Evolutionary conservation across 2,888 invertebrate species (phyloP).

Genomic region (Osedax fenrisi): DNA sequence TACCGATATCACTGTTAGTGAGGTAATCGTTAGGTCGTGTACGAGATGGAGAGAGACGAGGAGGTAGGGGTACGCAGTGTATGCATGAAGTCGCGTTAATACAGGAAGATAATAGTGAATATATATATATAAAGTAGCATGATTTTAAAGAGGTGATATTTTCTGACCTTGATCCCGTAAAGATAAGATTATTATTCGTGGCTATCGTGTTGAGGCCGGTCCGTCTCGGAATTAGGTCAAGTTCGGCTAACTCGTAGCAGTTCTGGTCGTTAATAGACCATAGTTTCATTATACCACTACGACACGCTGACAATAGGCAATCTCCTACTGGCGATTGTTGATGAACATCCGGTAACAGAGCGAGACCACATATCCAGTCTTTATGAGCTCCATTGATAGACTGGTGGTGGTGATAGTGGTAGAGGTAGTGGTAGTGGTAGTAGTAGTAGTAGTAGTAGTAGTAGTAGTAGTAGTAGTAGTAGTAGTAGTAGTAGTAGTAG

Average conservation of each 20-base stretch:
- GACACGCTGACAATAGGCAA: slow-evolving; percentile 63
- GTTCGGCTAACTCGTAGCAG: neutral
- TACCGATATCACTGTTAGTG: neutral
- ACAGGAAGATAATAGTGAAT: too few relatives aligned
- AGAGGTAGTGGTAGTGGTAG: neutral
- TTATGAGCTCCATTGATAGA: slow-evolving; percentile 72
- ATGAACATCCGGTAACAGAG: slow-evolving; percentile 52
- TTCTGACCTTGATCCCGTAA: neutral
- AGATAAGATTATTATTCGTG: neutral
- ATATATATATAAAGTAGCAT: too few relatives aligned
- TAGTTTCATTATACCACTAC: slow-evolving; percentile 64
- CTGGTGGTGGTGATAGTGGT: slow-evolving; percentile 42
- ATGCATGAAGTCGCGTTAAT: too few relatives aligned
- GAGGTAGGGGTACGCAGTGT: too few relatives aligned
- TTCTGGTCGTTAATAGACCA: slow-evolving; percentile 58
- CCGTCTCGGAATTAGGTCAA: neutral
- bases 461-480: slow-evolving; percentile 8
- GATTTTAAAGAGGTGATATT: too few relatives aligned
- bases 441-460: slow-evolving; percentile 8
- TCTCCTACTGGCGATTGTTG: slow-evolving; percentile 45
- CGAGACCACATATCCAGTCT: slow-evolving; percentile 72
- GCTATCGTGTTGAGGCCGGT: neutral
- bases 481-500: slow-evolving; percentile 8
- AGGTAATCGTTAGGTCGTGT: too few relatives aligned
- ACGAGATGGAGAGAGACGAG: too few relatives aligned